A percentile compares a stretch with the other conserved stretches of the same genome.
Conservation (phyloP, 1,140 invertebrate species). For the Drosophila albomicans region DNA sequence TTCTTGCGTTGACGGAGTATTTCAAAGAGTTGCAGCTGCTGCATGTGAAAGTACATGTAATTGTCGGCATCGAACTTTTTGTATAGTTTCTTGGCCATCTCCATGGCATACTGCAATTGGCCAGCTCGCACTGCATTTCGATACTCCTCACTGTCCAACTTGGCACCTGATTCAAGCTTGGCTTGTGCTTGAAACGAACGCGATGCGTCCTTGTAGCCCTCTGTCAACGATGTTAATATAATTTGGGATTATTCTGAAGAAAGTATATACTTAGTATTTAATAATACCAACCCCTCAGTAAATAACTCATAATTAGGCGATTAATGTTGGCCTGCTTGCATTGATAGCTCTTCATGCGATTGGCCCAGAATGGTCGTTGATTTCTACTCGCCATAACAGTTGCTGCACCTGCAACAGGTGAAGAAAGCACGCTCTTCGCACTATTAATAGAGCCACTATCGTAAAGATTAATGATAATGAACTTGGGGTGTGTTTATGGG, state of each 20-base stretch:
- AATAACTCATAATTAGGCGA: constrained; percentile 62
- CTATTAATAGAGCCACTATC: not conserved
- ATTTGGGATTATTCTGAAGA: not conserved
- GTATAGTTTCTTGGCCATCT: constrained; percentile 63
- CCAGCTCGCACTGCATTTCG: constrained; percentile 51
- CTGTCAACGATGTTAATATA: constrained; percentile 22
- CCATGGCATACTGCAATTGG: constrained; percentile 63
- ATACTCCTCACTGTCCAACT: constrained; percentile 37
- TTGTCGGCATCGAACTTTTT: constrained; percentile 59
- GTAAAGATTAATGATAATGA: not conserved
- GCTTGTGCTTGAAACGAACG: constrained; percentile 51
- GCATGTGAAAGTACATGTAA: constrained; percentile 74
- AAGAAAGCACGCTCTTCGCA: not conserved
- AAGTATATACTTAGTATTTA: not conserved
- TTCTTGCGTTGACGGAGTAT: constrained; percentile 51
- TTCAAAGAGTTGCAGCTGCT: constrained; percentile 64
- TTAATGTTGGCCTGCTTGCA: constrained; percentile 58
- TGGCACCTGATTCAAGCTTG: constrained; percentile 10
- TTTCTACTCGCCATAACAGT: constrained; percentile 39
- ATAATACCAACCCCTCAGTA: constrained; percentile 46
- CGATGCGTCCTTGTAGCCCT: constrained; percentile 62
- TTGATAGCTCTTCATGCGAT: constrained; percentile 66
- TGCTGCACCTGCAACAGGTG: not conserved
- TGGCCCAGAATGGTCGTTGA: constrained; percentile 37
- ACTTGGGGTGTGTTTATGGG: not conserved